Evolutionary conservation across 2,888 invertebrate species (phyloP).

Genomic region (Chydorus sphaericus): DNA sequence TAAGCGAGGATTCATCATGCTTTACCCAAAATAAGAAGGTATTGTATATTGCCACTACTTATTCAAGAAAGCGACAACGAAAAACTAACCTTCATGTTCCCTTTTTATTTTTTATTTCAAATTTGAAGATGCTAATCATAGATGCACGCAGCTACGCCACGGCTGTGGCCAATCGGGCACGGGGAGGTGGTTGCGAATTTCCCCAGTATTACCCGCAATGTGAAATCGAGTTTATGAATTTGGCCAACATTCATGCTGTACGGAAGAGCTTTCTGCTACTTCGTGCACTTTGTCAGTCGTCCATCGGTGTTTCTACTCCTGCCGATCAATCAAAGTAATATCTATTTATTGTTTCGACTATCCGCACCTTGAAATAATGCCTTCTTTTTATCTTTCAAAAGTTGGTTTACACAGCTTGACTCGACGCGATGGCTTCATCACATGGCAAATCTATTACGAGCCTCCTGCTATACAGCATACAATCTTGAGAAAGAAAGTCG

Average conservation of each 20-base stretch:
- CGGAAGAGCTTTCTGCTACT: conserved; percentile 81
- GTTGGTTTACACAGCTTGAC: conserved; percentile 79
- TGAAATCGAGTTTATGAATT: conserved; percentile 91
- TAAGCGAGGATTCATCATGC: conserved; percentile 16
- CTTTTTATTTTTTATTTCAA: neutral
- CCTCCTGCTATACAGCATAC: conserved; percentile 63
- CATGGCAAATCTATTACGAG: conserved; percentile 66
- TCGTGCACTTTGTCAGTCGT: conserved; percentile 41
- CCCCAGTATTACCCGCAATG: conserved; percentile 88
- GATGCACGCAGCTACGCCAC: conserved; percentile 94
- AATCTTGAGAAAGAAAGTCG: conserved; percentile 65
- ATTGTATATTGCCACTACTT: neutral
- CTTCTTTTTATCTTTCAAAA: conserved; percentile 35
- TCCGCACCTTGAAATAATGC: neutral
- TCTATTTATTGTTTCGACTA: neutral
- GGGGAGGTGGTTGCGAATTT: conserved; percentile 94
- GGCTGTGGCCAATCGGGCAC: conserved; percentile 87
- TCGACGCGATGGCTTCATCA: conserved; percentile 84
- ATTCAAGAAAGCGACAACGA: conserved; percentile 10
- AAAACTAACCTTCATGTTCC: neutral
- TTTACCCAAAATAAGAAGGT: conserved; percentile 10
- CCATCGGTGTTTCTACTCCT: neutral
- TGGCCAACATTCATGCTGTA: conserved; percentile 94
- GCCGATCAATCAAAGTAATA: conserved; percentile 5
- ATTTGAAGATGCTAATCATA: conserved; percentile 69